A percentile compares a stretch with the other conserved stretches of the same genome.
These are phyloP conservation scores for Drosophila tropicalis DNA, from an alignment of 1,140 invertebrate species.

Conservation along the genomic window DNA sequence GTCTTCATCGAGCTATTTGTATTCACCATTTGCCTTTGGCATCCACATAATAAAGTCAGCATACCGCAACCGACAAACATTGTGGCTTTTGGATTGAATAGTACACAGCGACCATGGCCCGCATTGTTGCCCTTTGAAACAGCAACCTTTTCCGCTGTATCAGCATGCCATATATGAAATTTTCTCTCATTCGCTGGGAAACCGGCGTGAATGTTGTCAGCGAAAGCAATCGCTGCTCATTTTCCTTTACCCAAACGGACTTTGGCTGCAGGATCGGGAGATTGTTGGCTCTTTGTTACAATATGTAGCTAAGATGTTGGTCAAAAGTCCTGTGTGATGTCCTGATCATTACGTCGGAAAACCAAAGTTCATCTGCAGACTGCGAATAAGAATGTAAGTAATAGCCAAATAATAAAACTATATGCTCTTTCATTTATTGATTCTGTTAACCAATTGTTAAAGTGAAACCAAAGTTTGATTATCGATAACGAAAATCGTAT, in stretches of 20 bases:
- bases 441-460: too few relatives aligned
- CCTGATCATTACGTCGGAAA: too few relatives aligned
- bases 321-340: too few relatives aligned
- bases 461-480: too few relatives aligned
- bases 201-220: constrained; percentile 47
- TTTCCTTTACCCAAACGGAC: too few relatives aligned
- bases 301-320: too few relatives aligned
- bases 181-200: constrained; percentile 49
- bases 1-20: constrained; percentile 23
- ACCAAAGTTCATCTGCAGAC: constrained; percentile 43
- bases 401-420: not conserved
- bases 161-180: constrained; percentile 51
- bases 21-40: constrained; percentile 15
- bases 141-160: constrained; percentile 23
- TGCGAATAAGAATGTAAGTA: not conserved
- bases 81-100: constrained; percentile 45
- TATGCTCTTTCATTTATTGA: too few relatives aligned
- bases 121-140: constrained; percentile 33
- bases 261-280: too few relatives aligned
- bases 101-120: constrained; percentile 28
- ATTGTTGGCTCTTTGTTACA: too few relatives aligned
- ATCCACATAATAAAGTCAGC: constrained; percentile 55
- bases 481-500: too few relatives aligned
- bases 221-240: constrained; percentile 22
- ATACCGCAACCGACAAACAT: constrained; percentile 56